These are phyloP conservation scores for Alaudala cheleensis DNA, from an alignment of 2,113 vertebrate genomes.

Conservation along the genomic window DNA sequence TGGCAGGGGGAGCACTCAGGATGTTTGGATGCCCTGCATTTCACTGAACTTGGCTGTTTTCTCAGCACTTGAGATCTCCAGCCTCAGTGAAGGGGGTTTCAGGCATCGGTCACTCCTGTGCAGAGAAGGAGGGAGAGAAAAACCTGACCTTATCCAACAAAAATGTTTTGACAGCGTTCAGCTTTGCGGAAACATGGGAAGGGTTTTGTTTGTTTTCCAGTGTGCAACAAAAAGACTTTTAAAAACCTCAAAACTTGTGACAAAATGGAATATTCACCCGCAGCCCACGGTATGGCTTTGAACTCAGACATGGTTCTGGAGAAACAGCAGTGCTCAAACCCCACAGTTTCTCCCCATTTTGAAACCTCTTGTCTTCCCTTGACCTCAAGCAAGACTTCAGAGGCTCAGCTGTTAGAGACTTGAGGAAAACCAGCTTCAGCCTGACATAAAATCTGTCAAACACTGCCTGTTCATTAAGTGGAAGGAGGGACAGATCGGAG, in stretches of 20 bases:
- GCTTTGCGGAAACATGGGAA: constrained; percentile 52
- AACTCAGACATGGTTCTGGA: constrained; percentile 15
- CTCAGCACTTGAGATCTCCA: not conserved
- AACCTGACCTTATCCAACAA: constrained; percentile 59
- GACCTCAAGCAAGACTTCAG: constrained; percentile 48
- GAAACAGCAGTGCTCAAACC: constrained; percentile 4
- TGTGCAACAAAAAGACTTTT: constrained; percentile 50
- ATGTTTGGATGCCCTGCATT: constrained; percentile 36
- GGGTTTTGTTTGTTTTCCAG: constrained; percentile 63
- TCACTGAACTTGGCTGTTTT: constrained; percentile 17
- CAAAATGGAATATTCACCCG: constrained; percentile 55
- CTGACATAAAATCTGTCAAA: not conserved
- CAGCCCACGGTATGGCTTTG: constrained; percentile 50
- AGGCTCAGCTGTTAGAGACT: not conserved
- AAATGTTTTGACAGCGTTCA: constrained; percentile 55
- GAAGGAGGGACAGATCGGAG: constrained; percentile 31
- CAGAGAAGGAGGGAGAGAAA: constrained; percentile 36
- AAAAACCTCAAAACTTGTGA: constrained; percentile 63
- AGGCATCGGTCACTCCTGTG: constrained; percentile 25
- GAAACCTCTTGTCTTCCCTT: constrained; percentile 29
- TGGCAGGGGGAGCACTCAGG: not conserved
- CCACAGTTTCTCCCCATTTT: constrained; percentile 30
- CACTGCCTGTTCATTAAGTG: not conserved
- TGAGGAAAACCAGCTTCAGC: not conserved
- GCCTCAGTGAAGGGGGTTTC: not conserved